phyloP scores from a whole-genome alignment of 2,113 vertebrate genomes.

The Nesospiza acunhae region DNA sequence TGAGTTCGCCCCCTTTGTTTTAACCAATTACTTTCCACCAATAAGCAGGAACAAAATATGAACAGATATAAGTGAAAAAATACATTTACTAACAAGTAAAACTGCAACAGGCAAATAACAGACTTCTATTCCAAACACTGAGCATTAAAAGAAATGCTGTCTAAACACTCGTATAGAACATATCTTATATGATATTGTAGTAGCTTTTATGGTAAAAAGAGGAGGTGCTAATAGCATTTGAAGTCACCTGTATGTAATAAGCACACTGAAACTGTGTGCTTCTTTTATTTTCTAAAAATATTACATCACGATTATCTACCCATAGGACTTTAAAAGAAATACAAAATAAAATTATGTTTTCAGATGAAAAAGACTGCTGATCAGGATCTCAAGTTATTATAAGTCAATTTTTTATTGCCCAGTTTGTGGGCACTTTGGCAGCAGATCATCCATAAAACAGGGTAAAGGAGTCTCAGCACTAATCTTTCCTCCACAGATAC shows the following conservation, averaged over 20 bases:
- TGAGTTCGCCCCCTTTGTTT: background rate
- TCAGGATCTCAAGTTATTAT: background rate
- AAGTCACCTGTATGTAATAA: background rate
- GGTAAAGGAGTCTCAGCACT: background rate
- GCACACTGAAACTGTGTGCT: background rate
- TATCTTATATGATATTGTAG: background rate
- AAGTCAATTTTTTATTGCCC: background rate
- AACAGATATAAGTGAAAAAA: background rate
- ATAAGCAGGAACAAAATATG: background rate
- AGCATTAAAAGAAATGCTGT: background rate
- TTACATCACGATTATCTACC: background rate
- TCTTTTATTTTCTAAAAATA: constrained; percentile 1
- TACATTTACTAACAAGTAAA: background rate
- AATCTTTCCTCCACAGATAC: background rate
- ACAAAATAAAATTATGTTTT: background rate
- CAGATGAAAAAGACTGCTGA: background rate
- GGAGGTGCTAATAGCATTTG: background rate
- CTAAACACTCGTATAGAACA: background rate
- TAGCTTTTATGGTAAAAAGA: background rate
- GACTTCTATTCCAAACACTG: background rate
- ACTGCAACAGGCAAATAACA: background rate
- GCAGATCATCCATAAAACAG: background rate
- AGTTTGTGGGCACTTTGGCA: background rate
- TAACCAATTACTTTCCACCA: background rate
- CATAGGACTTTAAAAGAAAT: background rate